Evolutionary conservation across 2,113 vertebrate species (phyloP), one percentile per base, ranked within the genome.

Genomic region (Cheilinus undulatus): DNA sequence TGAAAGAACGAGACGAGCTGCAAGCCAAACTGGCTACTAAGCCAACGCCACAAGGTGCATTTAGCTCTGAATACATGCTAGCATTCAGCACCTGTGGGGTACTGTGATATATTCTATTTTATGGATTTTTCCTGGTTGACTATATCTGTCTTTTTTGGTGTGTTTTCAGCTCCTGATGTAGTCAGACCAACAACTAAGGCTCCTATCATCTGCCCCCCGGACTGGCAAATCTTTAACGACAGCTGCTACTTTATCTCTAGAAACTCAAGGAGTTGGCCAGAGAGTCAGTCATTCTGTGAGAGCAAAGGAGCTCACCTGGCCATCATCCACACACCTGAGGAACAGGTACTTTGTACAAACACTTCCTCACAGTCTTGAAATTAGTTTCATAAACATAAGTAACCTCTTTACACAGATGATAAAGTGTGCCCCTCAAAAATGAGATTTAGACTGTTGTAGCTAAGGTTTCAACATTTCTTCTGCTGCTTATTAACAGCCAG

Each of bases 221-320:
- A 79, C 32, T 94, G 93, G 93, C 46, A 40, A 1, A 51, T 58
- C 26, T 93, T 93, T 62, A 80, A 72, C 43, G 30, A 23, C 82
- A 93, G 91, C 82, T 93, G 92, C 27, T 94, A 93, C 88, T 77
- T 80, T 42, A 82, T 93, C 73, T 89, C 92, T 17, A 32, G 3
- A 1, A 4, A 0, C 1, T 2, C 1, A 0, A 34, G 15, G 15
- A 24, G 13, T 3, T 94, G 93, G 93, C 1, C 3, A 0, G 60
- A 40, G 0, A 84, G 82, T 50, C 51, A 91, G 76, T 3, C 4
- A 0, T 89, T 11, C 82, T 92, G 92, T 43, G 10, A 85, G 60
- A 60, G 15, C 2, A 2, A 76, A 24, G 89, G 87, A 34, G 93
- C 38, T 7, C 78, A 93, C 78, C 88, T 94, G 61, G 91, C 92